These are phyloP conservation scores for Drosophila merina DNA, from an alignment of 2,888 invertebrate genomes.

Conservation along the genomic window DNA sequence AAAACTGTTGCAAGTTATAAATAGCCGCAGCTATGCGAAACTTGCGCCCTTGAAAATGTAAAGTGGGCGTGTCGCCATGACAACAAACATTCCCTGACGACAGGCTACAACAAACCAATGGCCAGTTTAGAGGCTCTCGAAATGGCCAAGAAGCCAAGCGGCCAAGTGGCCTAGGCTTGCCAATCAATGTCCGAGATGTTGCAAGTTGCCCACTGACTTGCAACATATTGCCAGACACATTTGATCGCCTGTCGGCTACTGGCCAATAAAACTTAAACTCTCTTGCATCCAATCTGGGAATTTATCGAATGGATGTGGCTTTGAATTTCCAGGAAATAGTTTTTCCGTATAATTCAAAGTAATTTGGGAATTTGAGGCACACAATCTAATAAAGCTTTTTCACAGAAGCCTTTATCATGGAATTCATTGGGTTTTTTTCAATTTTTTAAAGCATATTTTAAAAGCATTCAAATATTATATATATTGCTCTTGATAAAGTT, in stretches of 20 bases:
- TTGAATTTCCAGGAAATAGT: not conserved
- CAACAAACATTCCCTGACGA: constrained; percentile 41
- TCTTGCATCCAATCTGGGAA: not conserved
- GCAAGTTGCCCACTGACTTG: not conserved
- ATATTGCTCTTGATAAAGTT: too few relatives aligned
- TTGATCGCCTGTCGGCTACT: constrained; percentile 41
- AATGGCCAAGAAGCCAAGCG: not conserved
- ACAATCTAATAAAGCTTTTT: not conserved
- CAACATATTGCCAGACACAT: constrained; percentile 40
- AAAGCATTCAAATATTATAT: too few relatives aligned
- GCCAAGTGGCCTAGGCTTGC: constrained; percentile 2
- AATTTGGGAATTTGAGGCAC: not conserved
- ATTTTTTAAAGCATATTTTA: too few relatives aligned
- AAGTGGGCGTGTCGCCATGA: constrained; percentile 69
- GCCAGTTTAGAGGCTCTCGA: constrained; percentile 8
- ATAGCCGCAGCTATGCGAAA: constrained; percentile 34
- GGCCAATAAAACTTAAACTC: constrained; percentile 3
- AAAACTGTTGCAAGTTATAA: constrained; percentile 31
- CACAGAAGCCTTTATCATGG: too few relatives aligned
- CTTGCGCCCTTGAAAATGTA: constrained; percentile 60
- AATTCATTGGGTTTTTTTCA: too few relatives aligned
- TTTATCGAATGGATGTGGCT: not conserved
- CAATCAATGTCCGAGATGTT: constrained; percentile 28
- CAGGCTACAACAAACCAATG: constrained; percentile 26
- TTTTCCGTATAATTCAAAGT: not conserved